Conservation (phyloP, 2,113 vertebrate genomes). For the Manacus vitellinus region DNA sequence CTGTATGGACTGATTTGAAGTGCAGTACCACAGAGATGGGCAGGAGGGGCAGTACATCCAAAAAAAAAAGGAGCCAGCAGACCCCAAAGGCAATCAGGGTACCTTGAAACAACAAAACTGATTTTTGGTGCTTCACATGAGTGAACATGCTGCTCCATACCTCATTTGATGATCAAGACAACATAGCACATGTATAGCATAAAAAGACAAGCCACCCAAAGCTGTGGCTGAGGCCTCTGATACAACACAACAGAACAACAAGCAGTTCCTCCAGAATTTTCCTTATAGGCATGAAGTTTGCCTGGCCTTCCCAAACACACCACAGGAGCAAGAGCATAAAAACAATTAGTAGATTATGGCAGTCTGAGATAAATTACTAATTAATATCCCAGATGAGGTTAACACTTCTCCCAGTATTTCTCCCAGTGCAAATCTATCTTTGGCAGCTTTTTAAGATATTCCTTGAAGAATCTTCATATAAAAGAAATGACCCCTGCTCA, state of each 20-base stretch:
- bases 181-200: neutral
- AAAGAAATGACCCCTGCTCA: neutral
- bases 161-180: neutral
- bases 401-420: neutral
- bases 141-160: neutral
- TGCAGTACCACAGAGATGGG: neutral
- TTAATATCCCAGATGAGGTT: conserved; percentile 19
- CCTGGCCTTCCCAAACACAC: neutral
- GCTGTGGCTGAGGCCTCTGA: neutral
- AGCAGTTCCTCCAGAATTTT: neutral
- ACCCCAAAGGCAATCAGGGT: neutral
- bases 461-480: neutral
- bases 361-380: neutral
- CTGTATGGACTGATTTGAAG: neutral
- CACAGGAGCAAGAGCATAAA: neutral
- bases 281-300: neutral
- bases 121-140: neutral
- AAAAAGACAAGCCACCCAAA: neutral
- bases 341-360: neutral
- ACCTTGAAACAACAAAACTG: neutral
- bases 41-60: neutral
- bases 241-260: neutral
- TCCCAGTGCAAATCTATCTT: neutral
- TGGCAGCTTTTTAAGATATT: neutral
- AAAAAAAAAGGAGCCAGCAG: neutral